Evolutionary conservation across 2,797 vertebrate genomes (phyloP), one percentile per base, ranked within the genome.

Genomic region (Nannoperca australis): DNA sequence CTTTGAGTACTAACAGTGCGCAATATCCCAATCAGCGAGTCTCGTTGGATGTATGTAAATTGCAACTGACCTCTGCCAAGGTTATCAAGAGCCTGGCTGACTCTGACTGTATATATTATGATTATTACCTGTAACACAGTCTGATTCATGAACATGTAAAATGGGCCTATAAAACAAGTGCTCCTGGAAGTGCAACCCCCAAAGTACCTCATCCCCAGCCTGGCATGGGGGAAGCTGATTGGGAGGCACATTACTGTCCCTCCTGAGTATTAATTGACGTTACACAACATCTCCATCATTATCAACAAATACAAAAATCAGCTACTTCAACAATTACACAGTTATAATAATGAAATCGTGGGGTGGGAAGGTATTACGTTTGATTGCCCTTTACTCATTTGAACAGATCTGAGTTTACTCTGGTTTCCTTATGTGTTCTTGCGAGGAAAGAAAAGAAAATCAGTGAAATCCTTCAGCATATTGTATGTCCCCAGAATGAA

Each of bases 41-140:
- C 85, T 84, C 84, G 80, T 77, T 88, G 83, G 89, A 91, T 91
- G 88, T 87, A 86, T 86, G 69, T 27, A 80, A 83, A 87, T 86
- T 88, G 68, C 83, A 86, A 84, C 84, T 89, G 89, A 94, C 91
- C 90, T 92, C 89, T 87, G 85, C 85, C 88, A 87, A 90, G 89
- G 82, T 83, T 79, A 65, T 61, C 62, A 80, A 80, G 60, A 85
- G 79, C 76, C 60, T 87, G 79, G 78, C 85, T 81, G 67, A 88
- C 81, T 87, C 56, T 87, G 82, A 87, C 85, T 93, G 90, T 92
- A 91, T 89, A 92, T 93, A 91, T 80, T 5, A 27, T 27, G 24
- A 27, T 27, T 74, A 84, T 76, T 49, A 89, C 75, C 88, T 87
- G 89, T 82, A 90, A 85, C 73, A 86, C 82, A 72, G 70, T 89